phyloP scores from a whole-genome alignment of 2,888 invertebrate genomes.

The Cloeon dipterum region DNA sequence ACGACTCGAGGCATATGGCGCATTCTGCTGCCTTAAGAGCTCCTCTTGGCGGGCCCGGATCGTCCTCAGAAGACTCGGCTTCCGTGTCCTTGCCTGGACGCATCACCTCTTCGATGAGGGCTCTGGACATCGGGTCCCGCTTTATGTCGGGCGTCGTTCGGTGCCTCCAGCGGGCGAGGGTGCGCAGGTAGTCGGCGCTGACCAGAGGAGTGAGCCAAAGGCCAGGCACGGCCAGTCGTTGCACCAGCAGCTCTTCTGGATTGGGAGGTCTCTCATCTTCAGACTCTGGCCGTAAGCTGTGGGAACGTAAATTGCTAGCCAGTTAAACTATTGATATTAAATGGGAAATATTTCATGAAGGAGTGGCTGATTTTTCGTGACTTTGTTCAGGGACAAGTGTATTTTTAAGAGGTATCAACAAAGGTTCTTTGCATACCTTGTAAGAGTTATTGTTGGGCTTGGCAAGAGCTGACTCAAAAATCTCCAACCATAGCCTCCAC shows the following conservation, averaged over 20 bases:
- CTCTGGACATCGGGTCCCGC: background rate
- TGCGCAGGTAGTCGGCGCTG: constrained; percentile 21
- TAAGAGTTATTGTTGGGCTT: constrained; percentile 21
- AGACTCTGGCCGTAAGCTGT: too few relatives aligned
- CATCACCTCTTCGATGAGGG: background rate
- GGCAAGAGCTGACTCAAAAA: constrained; percentile 19
- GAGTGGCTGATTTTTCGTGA: too few relatives aligned
- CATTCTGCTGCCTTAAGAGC: constrained; percentile 19
- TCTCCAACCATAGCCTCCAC: constrained; percentile 13
- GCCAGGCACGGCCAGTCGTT: constrained; percentile 19
- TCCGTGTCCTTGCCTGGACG: constrained; percentile 7
- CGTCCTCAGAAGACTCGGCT: constrained; percentile 6
- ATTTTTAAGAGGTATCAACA: too few relatives aligned
- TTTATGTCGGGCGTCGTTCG: constrained; percentile 9
- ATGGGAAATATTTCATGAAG: too few relatives aligned
- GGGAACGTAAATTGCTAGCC: too few relatives aligned
- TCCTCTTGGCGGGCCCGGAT: constrained; percentile 11
- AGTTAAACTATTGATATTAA: too few relatives aligned
- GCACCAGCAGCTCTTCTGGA: constrained; percentile 16
- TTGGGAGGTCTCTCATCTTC: too few relatives aligned
- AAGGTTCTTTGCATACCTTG: too few relatives aligned
- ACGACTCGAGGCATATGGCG: constrained; percentile 25
- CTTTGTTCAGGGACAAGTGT: too few relatives aligned
- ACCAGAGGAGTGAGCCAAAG: constrained; percentile 20
- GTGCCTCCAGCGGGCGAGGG: constrained; percentile 21